Percentiles rank a stretch among this genome's conserved stretches.
phyloP scores from a whole-genome alignment of 2,113 vertebrate genomes.

The Eira barbara region DNA sequence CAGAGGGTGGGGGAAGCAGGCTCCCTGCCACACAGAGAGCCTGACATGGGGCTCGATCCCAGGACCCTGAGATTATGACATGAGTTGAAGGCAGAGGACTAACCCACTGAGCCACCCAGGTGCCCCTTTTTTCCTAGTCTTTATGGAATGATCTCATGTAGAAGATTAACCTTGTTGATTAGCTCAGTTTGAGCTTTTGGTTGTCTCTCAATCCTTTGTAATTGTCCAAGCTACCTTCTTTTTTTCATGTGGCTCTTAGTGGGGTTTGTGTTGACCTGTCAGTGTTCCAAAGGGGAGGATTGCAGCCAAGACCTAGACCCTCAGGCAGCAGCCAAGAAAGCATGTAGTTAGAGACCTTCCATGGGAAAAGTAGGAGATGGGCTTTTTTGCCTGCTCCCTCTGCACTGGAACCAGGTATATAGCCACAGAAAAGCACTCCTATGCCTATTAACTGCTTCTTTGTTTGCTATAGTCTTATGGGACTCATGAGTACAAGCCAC shows the following conservation, averaged over 20 bases:
- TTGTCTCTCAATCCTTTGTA: neutral
- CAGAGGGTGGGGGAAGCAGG: no score
- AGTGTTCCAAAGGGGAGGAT: neutral
- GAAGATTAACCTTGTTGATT: neutral
- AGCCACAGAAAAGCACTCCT: neutral
- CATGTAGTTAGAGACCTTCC: neutral
- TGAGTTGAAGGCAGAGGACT: no score
- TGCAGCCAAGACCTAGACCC: neutral
- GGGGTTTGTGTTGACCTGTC: neutral
- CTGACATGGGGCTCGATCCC: no score
- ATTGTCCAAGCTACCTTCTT: neutral
- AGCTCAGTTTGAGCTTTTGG: neutral
- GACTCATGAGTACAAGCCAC: neutral
- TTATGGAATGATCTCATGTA: neutral
- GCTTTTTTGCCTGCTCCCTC: neutral
- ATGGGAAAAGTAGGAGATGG: neutral
- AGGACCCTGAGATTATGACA: no score
- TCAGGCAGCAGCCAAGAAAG: neutral
- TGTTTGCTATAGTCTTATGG: neutral
- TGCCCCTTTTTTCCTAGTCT: neutral
- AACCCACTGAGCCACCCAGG: no score
- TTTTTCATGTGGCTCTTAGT: neutral
- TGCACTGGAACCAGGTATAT: neutral
- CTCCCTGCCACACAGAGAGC: no score
- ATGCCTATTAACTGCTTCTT: neutral